Evolutionary conservation across 2,888 invertebrate genomes (phyloP).

Genomic region (Agelastica alni): DNA sequence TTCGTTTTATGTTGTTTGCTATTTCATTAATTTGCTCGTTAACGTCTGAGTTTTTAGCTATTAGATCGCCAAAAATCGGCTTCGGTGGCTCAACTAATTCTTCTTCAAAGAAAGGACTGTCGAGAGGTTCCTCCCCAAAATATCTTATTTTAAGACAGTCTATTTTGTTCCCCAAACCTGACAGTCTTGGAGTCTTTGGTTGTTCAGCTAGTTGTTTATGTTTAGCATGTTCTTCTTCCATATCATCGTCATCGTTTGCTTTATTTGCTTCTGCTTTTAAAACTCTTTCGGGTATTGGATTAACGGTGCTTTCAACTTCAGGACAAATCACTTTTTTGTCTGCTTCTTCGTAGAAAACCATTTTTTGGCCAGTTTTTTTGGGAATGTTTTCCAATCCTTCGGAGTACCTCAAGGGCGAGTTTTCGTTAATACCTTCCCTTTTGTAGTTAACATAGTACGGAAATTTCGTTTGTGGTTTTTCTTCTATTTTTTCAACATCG

Average conservation of each 20-base stretch:
- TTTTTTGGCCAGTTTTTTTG: constrained; percentile 65
- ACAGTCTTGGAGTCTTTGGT: constrained; percentile 60
- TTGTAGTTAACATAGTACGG: constrained; percentile 63
- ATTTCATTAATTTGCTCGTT: background rate
- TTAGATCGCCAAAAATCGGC: constrained; percentile 49
- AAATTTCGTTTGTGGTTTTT: constrained; percentile 59
- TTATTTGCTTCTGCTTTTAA: constrained; percentile 46
- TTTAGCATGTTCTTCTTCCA: constrained; percentile 41
- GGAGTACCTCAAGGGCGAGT: constrained; percentile 70
- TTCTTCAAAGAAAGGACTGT: constrained; percentile 73
- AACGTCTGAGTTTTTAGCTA: background rate
- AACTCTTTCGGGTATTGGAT: constrained; percentile 61
- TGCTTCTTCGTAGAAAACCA: constrained; percentile 72
- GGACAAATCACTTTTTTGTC: constrained; percentile 60
- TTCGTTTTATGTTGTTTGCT: background rate
- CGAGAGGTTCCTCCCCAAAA: constrained; percentile 75
- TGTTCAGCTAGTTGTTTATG: constrained; percentile 46
- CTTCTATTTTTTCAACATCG: constrained; percentile 32
- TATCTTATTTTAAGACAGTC: constrained; percentile 70
- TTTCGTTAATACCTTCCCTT: constrained; percentile 55
- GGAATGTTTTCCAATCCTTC: constrained; percentile 68
- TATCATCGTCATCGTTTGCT: constrained; percentile 37
- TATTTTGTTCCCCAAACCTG: constrained; percentile 72
- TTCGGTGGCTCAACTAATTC: constrained; percentile 59
- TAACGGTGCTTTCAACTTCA: constrained; percentile 61